These are phyloP conservation scores for Heptranchias perlo DNA, from an alignment of 2,113 vertebrate genomes.

Conservation along the genomic window DNA sequence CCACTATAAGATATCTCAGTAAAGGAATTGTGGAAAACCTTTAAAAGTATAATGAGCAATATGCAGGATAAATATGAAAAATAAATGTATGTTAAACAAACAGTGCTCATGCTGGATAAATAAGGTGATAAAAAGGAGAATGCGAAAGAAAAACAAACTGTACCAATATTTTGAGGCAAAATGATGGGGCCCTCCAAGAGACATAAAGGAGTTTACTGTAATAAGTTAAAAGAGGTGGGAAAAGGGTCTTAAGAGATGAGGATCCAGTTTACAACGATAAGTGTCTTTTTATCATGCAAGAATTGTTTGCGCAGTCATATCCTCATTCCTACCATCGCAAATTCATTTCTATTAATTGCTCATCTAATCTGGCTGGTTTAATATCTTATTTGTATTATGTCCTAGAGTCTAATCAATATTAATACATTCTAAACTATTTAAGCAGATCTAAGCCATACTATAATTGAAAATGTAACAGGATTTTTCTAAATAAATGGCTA, in stretches of 20 bases:
- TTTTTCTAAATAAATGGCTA: background rate
- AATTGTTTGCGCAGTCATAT: background rate
- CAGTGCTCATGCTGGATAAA: background rate
- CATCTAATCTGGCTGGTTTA: conserved; percentile 12
- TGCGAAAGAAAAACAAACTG: background rate
- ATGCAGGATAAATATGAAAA: background rate
- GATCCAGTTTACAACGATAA: background rate
- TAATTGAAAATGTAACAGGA: conserved; percentile 30
- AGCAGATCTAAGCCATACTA: background rate
- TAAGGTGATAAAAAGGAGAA: background rate
- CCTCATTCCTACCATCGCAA: background rate
- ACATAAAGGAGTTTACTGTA: background rate
- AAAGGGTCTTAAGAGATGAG: background rate
- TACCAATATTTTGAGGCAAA: background rate
- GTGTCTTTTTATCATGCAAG: background rate
- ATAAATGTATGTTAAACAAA: background rate
- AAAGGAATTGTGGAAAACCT: background rate
- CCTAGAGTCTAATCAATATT: conserved; percentile 14
- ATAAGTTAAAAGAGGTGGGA: background rate
- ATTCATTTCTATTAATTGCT: conserved; percentile 30
- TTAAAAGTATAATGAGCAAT: background rate
- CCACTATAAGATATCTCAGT: background rate
- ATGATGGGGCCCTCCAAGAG: background rate
- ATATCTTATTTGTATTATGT: conserved; percentile 19
- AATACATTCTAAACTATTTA: conserved; percentile 11